phyloP scores from a whole-genome alignment of 2,113 vertebrate genomes.

The Microcebus jonahi region DNA sequence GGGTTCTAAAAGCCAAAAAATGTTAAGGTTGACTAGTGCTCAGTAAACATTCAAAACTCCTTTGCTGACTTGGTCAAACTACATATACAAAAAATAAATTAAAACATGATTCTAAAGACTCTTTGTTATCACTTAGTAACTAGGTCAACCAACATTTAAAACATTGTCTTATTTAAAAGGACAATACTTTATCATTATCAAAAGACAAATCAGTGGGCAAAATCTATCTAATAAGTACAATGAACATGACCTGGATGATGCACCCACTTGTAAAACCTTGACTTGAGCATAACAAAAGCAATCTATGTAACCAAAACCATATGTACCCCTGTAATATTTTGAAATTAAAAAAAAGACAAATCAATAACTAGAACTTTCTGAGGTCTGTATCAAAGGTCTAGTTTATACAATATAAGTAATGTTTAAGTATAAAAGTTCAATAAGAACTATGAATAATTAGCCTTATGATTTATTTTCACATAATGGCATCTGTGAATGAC shows the following conservation, averaged over 20 bases:
- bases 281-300: no score
- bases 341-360: no score
- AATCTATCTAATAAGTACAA: no score
- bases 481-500: slow-evolving; percentile 26
- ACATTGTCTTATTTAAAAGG: not conserved
- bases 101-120: not conserved
- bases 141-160: not conserved
- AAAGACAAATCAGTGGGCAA: not conserved
- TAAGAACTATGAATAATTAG: not conserved
- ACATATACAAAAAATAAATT: not conserved
- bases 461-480: slow-evolving; percentile 15
- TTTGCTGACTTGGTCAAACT: not conserved
- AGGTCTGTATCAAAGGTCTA: not conserved
- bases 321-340: no score
- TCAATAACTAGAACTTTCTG: not conserved
- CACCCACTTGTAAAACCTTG: no score
- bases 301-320: no score
- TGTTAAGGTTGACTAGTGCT: not conserved
- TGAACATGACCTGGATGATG: no score
- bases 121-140: not conserved
- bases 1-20: not conserved
- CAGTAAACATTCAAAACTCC: not conserved
- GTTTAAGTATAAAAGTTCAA: not conserved
- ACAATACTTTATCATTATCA: not conserved
- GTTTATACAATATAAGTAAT: not conserved